Evolutionary conservation across 1,140 invertebrate species (phyloP), one percentile per base, ranked within the genome.

Genomic region (Copidosoma floridanum): DNA sequence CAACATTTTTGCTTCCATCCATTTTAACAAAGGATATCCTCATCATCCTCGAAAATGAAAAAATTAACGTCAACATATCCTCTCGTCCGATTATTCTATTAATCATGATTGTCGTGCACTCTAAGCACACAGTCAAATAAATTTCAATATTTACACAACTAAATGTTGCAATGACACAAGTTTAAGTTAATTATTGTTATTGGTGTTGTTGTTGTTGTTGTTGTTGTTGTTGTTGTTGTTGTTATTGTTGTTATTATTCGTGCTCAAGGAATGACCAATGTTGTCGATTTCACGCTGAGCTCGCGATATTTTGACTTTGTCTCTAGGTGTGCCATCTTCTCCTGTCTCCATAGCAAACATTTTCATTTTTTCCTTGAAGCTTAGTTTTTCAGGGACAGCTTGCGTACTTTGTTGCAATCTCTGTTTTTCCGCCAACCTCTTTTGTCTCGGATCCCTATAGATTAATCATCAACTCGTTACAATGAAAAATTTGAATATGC

Each of bases 351-450:
- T 88, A 12, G 93, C 94, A 82, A 97, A 97, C 92, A 96, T 95
- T 78, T 95, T 94, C 93, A 97, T 96, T 79, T 97, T 97, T 74
- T 96, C 94, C 75, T 94, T 93, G 74, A 97, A 96, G 51, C 89
- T 91, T 10, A 97, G 80, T 70, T 95, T 94, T 73, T 95, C 93
- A 1, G 93, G 93, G 52, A 93, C 87, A 7, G 89, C 86, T 57
- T 80, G 73, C 70, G 81, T 74, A 79, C 86, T 83, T 78, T 88
- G 83, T 61, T 89, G 84, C 65, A 87, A 85, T 46, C 88, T 88
- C 69, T 91, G 88, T 40, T 85, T 84, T 74, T 93, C 91, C 0
- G 89, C 89, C 55, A 95, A 75, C 20, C 92, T 85, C 53, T 89
- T 85, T 73, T 88, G 83, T 63, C 93, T 82, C 7, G 94, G 93